Percentiles rank a stretch among this genome's conserved stretches.
phyloP scores from a whole-genome alignment of 2,888 invertebrate genomes.

The Acholoe squamosa region DNA sequence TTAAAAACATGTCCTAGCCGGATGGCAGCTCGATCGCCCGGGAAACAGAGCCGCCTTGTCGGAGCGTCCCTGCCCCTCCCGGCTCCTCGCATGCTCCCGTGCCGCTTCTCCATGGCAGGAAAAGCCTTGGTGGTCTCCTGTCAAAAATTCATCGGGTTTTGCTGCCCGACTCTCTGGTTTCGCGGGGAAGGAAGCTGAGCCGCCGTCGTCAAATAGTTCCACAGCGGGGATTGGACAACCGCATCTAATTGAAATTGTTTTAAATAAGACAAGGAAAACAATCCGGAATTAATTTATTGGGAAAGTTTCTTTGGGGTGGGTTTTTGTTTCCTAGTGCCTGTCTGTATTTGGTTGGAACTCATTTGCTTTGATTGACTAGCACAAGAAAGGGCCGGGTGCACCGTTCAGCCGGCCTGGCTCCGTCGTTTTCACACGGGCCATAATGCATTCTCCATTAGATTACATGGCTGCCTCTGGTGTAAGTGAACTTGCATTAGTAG shows the following conservation, averaged over 20 bases:
- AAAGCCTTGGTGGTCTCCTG: background rate
- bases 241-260: constrained; percentile 27
- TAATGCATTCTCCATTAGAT: background rate
- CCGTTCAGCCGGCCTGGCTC: background rate
- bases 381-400: background rate
- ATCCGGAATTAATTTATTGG: constrained; percentile 51
- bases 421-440: background rate
- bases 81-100: background rate
- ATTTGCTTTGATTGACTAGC: constrained; percentile 31
- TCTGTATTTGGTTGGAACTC: background rate
- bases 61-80: background rate
- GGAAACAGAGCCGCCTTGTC: background rate
- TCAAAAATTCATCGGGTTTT: constrained; percentile 9
- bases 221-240: constrained; percentile 10
- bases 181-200: background rate
- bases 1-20: background rate
- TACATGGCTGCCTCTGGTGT: background rate
- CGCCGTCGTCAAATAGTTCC: constrained; percentile 2
- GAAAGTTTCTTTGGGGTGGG: constrained; percentile 13
- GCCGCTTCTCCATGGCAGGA: background rate
- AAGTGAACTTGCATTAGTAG: background rate
- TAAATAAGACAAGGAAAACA: constrained; percentile 5
- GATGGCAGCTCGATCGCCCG: background rate
- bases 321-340: constrained; percentile 3
- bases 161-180: constrained; percentile 28